These are phyloP conservation scores for Diachasma alloeum DNA, from an alignment of 1,140 invertebrate genomes.

Conservation along the genomic window DNA sequence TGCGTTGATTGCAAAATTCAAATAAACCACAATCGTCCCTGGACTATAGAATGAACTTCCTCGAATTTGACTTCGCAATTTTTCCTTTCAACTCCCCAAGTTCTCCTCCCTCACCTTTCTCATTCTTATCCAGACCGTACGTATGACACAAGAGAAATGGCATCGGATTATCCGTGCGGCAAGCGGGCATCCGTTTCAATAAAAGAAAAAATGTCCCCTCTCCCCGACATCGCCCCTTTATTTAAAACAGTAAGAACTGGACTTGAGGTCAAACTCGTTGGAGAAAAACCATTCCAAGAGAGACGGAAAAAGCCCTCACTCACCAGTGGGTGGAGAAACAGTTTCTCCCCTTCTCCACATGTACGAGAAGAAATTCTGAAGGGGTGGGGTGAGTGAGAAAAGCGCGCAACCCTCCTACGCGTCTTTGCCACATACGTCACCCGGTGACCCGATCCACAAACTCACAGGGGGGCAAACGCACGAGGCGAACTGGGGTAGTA, in stretches of 20 bases:
- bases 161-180: slow-evolving; percentile 16
- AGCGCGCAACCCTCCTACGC: slow-evolving; percentile 17
- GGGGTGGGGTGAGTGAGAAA: neutral
- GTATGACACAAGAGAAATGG: slow-evolving; percentile 27
- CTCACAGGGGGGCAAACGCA: slow-evolving; percentile 35
- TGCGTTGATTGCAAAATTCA: neutral
- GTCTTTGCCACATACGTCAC: slow-evolving; percentile 28
- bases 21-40: neutral
- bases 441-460: slow-evolving; percentile 47
- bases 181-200: slow-evolving; percentile 19
- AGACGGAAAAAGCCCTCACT: neutral
- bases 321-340: neutral
- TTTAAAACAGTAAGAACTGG: slow-evolving; percentile 8
- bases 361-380: neutral
- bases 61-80: slow-evolving; percentile 1
- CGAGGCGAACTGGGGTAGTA: slow-evolving; percentile 49
- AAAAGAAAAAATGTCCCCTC: neutral
- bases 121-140: neutral
- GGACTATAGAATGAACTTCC: neutral
- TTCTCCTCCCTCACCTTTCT: neutral
- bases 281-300: neutral
- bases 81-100: neutral
- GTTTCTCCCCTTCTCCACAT: neutral
- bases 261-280: neutral
- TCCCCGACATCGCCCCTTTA: neutral